phyloP scores from a whole-genome alignment of 2,797 vertebrate genomes.

The Sebastes taczanowskii region DNA sequence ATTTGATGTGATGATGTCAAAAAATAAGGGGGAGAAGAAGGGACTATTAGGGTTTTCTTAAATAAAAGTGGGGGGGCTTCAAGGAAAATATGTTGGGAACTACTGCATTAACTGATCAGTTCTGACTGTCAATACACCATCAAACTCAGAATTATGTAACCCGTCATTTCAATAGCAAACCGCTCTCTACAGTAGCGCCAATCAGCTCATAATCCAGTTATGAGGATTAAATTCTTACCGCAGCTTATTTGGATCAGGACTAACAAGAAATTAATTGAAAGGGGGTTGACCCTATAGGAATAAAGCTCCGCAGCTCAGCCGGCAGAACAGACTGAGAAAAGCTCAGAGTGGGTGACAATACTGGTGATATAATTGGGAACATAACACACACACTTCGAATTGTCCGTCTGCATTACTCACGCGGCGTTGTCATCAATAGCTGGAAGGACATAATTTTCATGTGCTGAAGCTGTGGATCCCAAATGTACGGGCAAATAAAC shows the following conservation, averaged over 20 bases:
- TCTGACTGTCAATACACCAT: constrained; percentile 36
- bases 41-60: no score
- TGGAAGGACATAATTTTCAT: constrained; percentile 47
- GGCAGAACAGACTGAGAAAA: constrained; percentile 65
- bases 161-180: constrained; percentile 62
- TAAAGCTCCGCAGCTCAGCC: constrained; percentile 55
- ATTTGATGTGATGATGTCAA: no score
- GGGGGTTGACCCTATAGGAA: constrained; percentile 74
- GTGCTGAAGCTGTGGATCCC: constrained; percentile 20
- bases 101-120: not conserved
- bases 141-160: constrained; percentile 53
- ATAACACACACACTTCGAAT: constrained; percentile 43
- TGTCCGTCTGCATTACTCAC: constrained; percentile 49
- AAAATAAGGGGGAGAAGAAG: no score
- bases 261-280: constrained; percentile 83
- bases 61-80: no score
- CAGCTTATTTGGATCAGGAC: constrained; percentile 79
- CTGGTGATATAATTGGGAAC: constrained; percentile 68
- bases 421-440: constrained; percentile 32
- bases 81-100: no score
- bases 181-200: constrained; percentile 54
- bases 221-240: constrained; percentile 80
- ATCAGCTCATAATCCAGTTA: constrained; percentile 81
- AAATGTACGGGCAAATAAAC: constrained; percentile 28
- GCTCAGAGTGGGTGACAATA: constrained; percentile 61